Evolutionary conservation across 2,113 vertebrate species (phyloP).

Genomic region (Desmodus rotundus): DNA sequence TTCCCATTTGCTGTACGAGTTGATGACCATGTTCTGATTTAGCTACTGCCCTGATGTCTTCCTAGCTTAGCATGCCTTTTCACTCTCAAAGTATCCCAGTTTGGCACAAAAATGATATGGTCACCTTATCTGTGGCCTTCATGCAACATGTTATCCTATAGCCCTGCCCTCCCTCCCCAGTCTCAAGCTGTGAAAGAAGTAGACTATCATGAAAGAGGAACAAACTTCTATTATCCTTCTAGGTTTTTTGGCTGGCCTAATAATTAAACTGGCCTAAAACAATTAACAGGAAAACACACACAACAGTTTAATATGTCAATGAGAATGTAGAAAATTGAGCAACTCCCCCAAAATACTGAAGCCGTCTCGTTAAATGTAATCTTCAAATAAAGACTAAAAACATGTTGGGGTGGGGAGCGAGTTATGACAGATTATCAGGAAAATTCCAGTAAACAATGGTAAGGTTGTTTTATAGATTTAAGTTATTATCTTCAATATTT

Average conservation of each 20-base stretch:
- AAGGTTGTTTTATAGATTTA: not conserved
- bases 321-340: not conserved
- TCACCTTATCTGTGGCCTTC: not conserved
- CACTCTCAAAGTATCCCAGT: not conserved
- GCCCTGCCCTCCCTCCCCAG: rapidly evolving
- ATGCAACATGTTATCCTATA: not conserved
- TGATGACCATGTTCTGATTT: not conserved
- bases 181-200: not conserved
- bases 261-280: not conserved
- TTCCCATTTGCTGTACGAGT: not conserved
- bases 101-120: not conserved
- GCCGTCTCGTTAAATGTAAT: too few species aligned
- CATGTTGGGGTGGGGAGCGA: not conserved
- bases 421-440: not conserved
- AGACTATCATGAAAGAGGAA: not conserved
- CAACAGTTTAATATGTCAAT: not conserved
- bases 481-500: not conserved
- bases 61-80: not conserved
- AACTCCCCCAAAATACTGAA: not conserved
- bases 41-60: not conserved
- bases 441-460: not conserved
- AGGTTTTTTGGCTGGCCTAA: not conserved
- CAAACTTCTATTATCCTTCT: not conserved
- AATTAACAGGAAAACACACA: not conserved
- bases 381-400: not conserved